A percentile compares a stretch with the other conserved stretches of the same genome.
Conservation (phyloP, 2,113 vertebrate species). For the Cyprinus carpio region DNA sequence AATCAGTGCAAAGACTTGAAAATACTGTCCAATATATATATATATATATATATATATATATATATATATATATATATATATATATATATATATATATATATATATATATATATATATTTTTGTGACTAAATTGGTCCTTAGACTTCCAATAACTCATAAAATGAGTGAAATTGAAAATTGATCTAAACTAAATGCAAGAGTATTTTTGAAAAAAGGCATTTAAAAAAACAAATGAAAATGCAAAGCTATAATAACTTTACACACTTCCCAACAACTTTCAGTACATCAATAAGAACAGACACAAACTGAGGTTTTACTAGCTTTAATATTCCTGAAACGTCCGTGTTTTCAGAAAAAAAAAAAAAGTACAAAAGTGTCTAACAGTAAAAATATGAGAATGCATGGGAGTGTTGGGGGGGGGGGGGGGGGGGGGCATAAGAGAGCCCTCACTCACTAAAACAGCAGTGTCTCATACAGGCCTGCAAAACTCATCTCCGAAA, state of each 20-base stretch:
- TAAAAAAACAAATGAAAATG: not conserved
- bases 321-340: conserved; percentile 95
- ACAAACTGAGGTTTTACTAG: conserved; percentile 53
- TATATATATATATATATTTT: no score
- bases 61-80: no score
- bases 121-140: no score
- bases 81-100: no score
- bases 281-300: not conserved
- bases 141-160: not conserved
- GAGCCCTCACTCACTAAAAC: conserved; percentile 18
- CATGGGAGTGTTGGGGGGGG: not conserved
- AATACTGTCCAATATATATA: no score
- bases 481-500: conserved; percentile 74
- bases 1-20: no score
- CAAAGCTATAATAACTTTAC: not conserved
- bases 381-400: conserved; percentile 54
- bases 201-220: not conserved
- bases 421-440: not conserved
- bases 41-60: no score
- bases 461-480: conserved; percentile 75
- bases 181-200: not conserved
- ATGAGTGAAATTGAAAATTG: not conserved
- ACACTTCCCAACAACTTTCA: not conserved
- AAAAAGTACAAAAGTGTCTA: conserved; percentile 89
- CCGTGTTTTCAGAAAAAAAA: conserved; percentile 10